A percentile compares a stretch with the other conserved stretches of the same genome.
Evolutionary conservation across 2,797 vertebrate genomes (phyloP).

Genomic region (Characodon lateralis): DNA sequence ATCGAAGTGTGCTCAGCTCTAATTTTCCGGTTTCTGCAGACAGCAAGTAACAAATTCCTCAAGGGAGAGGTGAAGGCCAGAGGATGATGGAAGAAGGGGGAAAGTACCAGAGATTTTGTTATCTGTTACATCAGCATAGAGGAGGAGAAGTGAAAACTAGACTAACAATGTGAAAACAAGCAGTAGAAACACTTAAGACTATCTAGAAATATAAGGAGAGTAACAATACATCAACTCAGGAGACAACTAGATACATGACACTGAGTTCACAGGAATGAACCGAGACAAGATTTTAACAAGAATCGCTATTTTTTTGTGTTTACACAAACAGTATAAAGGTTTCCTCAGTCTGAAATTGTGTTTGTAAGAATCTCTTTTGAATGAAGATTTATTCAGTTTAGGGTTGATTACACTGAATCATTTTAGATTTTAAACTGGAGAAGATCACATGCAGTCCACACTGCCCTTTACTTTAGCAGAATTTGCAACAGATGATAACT

Average conservation of each 20-base stretch:
- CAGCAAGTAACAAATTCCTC: slow-evolving; percentile 41
- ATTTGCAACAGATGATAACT: too few relatives aligned
- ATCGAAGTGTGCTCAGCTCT: slow-evolving; percentile 23
- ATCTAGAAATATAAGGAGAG: not conserved
- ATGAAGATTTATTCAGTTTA: too few relatives aligned
- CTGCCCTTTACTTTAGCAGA: too few relatives aligned
- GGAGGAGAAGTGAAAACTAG: slow-evolving; percentile 27
- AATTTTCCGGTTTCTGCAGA: slow-evolving; percentile 11
- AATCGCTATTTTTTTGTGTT: too few relatives aligned
- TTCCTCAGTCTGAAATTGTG: too few relatives aligned
- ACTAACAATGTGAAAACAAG: slow-evolving; percentile 16
- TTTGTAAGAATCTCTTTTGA: too few relatives aligned
- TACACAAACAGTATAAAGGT: too few relatives aligned
- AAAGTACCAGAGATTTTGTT: slow-evolving; percentile 41
- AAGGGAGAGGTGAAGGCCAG: slow-evolving; percentile 38
- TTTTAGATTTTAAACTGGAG: too few relatives aligned
- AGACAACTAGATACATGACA: not conserved
- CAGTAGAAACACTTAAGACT: not conserved
- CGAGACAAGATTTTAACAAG: too few relatives aligned
- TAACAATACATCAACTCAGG: not conserved
- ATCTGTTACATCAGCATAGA: slow-evolving; percentile 37
- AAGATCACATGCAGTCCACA: too few relatives aligned
- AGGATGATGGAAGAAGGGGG: slow-evolving; percentile 10
- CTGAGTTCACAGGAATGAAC: too few relatives aligned
- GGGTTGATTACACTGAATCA: too few relatives aligned